Evolutionary conservation across 1,140 invertebrate genomes (phyloP).

Genomic region (Bursaphelenchus mucronatus): DNA sequence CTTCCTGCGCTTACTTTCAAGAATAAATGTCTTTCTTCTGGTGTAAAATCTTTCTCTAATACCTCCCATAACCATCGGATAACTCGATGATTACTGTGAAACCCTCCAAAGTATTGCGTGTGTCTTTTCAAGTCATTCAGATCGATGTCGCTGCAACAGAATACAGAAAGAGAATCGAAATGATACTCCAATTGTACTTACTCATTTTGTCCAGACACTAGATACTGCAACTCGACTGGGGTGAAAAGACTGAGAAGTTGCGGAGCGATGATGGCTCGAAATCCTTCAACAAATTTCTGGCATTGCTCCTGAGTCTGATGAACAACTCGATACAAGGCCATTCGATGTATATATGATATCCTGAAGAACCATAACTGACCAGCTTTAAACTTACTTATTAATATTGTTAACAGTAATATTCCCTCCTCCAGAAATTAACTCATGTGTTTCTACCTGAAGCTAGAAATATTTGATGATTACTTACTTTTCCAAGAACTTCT

Average conservation of each 20-base stretch:
- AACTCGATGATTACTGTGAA: constrained; percentile 94
- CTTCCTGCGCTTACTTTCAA: constrained; percentile 68
- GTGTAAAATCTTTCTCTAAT: constrained; percentile 85
- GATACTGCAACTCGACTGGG: constrained; percentile 77
- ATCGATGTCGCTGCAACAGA: constrained; percentile 18
- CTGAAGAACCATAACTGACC: constrained; percentile 62
- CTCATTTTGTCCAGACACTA: constrained; percentile 64
- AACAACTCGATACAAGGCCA: constrained; percentile 97
- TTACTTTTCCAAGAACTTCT: constrained; percentile 83
- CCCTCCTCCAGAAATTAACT: constrained; percentile 83
- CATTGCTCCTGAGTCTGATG: constrained; percentile 94
- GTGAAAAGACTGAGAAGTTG: constrained; percentile 94
- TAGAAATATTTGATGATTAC: constrained; percentile 71
- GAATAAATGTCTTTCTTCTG: constrained; percentile 84
- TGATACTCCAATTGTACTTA: constrained; percentile 29
- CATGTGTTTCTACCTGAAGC: constrained; percentile 62
- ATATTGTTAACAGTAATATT: constrained; percentile 88
- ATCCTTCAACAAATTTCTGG: constrained; percentile 88
- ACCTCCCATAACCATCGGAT: constrained; percentile 99
- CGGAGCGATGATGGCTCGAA: constrained; percentile 85
- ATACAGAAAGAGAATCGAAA: constrained; percentile 13
- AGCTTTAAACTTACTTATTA: constrained; percentile 73
- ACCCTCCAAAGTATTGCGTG: constrained; percentile 97
- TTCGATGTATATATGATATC: constrained; percentile 93
- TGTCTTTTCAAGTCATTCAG: constrained; percentile 63